phyloP scores from a whole-genome alignment of 2,113 vertebrate species.

The Tyto alba region DNA sequence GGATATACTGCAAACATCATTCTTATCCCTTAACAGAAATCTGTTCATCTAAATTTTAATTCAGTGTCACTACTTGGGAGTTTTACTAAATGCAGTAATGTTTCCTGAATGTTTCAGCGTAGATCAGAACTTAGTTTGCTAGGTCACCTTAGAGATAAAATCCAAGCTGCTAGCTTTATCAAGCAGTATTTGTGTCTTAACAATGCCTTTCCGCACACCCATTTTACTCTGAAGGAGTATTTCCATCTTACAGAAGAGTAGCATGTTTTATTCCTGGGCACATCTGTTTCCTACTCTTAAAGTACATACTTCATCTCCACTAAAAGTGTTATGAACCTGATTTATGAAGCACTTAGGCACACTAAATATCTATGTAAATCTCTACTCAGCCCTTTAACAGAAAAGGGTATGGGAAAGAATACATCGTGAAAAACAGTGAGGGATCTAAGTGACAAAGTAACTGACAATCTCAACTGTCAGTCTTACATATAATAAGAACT shows the following conservation, averaged over 20 bases:
- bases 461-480: conserved; percentile 9
- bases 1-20: not conserved
- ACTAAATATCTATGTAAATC: not conserved
- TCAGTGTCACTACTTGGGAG: not conserved
- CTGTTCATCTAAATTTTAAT: not conserved
- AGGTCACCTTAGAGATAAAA: conserved; percentile 39
- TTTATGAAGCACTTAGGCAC: conserved; percentile 27
- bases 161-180: not conserved
- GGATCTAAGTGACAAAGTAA: not conserved
- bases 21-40: not conserved
- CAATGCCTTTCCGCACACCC: not conserved
- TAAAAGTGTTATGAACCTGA: not conserved
- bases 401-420: not conserved
- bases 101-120: not conserved
- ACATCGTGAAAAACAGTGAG: not conserved
- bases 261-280: conserved; percentile 6
- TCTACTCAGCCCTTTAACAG: not conserved
- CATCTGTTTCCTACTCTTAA: conserved; percentile 25
- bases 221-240: not conserved
- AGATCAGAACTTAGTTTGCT: not conserved
- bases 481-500: not conserved
- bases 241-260: not conserved
- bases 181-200: not conserved
- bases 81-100: not conserved
- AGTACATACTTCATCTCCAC: not conserved